Evolutionary conservation across 1,140 invertebrate species (phyloP), one percentile per base, ranked within the genome.

Genomic region (Archegozetes longisetosus): DNA sequence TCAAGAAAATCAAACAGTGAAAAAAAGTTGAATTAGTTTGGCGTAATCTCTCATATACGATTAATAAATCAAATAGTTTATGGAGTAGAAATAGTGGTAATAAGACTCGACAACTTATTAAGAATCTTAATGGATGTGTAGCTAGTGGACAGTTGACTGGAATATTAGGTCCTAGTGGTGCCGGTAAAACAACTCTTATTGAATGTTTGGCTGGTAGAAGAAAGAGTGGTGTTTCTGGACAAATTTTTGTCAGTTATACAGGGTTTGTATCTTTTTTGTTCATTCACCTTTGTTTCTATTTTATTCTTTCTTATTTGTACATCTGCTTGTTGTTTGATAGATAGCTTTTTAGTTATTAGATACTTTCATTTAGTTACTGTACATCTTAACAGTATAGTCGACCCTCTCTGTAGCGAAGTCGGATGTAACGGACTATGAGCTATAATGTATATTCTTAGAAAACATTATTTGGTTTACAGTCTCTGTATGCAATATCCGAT

Each of bases 121-220:
- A 79, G 55, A 79, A 78, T 46, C 75, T 87, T 9, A 84, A 76
- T 52, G 70, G 70, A 24, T 53, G 26, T 25, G 46, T 70, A 25
- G 32, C 54, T 17, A 54, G 56, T 20, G 76, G 77, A 3, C 67
- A 77, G 49, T 64, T 78, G 55, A 74, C 74, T 2, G 77, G 75
- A 23, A 74, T 78, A 17, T 76, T 78, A 74, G 77, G 77, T 1
- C 77, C 77, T n/a, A 89, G 86, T 13, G 77, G 77, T 1, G 76
- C 76, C 13, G 77, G 76, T 4, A 64, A 64, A 55, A 64, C 60
- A 40, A 62, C 62, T n/a, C 50, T 64, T 14, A 47, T 64, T 12
- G 60, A 64, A 48, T 64, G 61, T 50, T 14, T 64, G 1, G 24
- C 60, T 20, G 62, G 62, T 2, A 47, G 52, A 25, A 46, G 62